These are phyloP conservation scores for Echeneis naucrates DNA, from an alignment of 2,797 vertebrate species.

Conservation along the genomic window DNA sequence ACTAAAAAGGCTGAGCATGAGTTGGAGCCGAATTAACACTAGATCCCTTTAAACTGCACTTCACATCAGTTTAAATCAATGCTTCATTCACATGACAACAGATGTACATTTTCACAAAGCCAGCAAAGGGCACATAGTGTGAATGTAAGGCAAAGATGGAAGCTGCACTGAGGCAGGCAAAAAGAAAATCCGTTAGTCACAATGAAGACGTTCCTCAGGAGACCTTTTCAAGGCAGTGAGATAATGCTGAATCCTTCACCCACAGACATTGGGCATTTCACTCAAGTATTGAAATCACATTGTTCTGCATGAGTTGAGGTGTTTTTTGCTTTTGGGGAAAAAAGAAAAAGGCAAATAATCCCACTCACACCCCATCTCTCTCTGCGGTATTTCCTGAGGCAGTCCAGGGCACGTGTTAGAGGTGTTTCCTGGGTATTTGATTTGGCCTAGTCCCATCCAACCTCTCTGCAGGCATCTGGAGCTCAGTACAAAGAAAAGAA, in stretches of 20 bases:
- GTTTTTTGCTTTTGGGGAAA: neutral
- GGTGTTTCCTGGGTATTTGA: constrained; percentile 60
- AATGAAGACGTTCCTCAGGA: neutral
- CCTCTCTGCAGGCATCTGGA: constrained; percentile 48
- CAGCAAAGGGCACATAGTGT: neutral
- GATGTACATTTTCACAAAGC: neutral
- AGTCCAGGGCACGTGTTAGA: constrained; percentile 54
- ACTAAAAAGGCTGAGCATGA: neutral
- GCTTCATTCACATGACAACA: neutral
- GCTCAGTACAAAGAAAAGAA: constrained; percentile 44
- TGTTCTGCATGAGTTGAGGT: neutral
- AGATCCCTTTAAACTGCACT: neutral
- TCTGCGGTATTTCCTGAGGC: constrained; percentile 44
- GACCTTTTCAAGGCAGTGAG: neutral
- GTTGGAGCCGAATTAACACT: neutral
- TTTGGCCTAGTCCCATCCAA: constrained; percentile 37
- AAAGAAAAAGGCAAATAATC: neutral
- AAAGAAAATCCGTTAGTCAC: neutral
- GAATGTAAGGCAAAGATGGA: neutral
- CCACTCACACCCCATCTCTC: neutral
- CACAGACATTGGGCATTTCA: neutral
- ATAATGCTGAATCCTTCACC: constrained; percentile 4
- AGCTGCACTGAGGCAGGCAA: neutral
- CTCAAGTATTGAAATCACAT: constrained; percentile 8
- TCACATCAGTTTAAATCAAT: neutral